These are phyloP conservation scores for Ichneumon xanthorius DNA, from an alignment of 2,888 invertebrate genomes.

Conservation along the genomic window DNA sequence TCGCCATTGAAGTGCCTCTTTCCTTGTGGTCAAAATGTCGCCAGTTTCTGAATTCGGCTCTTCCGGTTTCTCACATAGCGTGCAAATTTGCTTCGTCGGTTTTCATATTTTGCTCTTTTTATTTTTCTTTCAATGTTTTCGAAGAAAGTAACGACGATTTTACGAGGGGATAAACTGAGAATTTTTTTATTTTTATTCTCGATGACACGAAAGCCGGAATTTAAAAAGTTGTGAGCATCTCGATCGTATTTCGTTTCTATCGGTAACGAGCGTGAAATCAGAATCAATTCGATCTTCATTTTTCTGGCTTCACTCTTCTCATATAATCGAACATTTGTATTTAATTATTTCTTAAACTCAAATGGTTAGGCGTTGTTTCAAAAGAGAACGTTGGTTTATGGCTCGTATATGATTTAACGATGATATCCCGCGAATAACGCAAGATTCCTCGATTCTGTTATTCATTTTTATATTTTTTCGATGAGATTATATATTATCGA, in stretches of 20 bases:
- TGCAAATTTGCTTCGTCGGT: neutral
- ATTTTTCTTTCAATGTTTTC: neutral
- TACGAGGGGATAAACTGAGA: neutral
- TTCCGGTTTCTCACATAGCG: neutral
- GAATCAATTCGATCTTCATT: slow-evolving; percentile 42
- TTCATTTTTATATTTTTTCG: neutral
- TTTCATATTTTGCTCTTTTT: slow-evolving; percentile 23
- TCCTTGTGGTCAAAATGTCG: neutral
- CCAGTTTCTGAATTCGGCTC: slow-evolving; percentile 5
- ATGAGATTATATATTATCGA: neutral
- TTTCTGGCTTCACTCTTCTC: slow-evolving; percentile 15
- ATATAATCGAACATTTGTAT: neutral
- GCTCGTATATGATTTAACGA: neutral
- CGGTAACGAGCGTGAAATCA: slow-evolving; percentile 35
- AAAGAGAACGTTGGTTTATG: neutral
- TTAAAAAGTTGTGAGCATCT: slow-evolving; percentile 55
- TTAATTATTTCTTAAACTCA: neutral
- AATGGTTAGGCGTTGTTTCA: too few species aligned
- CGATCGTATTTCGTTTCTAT: slow-evolving; percentile 28
- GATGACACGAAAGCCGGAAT: slow-evolving; percentile 4
- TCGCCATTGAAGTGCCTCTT: slow-evolving; percentile 51
- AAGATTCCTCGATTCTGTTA: neutral
- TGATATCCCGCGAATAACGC: neutral
- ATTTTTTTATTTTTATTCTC: slow-evolving; percentile 25
- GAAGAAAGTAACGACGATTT: slow-evolving; percentile 28